These are phyloP conservation scores for Peromyscus aztecus DNA, from an alignment of 2,797 vertebrate species.

Conservation along the genomic window DNA sequence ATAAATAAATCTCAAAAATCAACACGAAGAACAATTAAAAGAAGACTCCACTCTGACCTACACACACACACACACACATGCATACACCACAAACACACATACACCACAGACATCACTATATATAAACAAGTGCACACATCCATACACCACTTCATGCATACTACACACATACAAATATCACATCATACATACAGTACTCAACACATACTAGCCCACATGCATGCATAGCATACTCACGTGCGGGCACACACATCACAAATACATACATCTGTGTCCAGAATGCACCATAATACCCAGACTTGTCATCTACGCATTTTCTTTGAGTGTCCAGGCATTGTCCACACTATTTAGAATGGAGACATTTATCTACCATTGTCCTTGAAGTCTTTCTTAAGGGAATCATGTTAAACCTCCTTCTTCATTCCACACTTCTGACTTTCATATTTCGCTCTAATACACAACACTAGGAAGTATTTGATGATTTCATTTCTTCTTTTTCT, in stretches of 20 bases:
- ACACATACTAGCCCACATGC: background rate
- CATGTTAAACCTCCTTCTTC: background rate
- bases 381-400: background rate
- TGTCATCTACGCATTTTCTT: background rate
- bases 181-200: background rate
- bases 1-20: background rate
- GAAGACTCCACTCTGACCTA: background rate
- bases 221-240: background rate
- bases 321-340: background rate
- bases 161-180: background rate
- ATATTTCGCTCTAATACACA: conserved; percentile 81
- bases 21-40: background rate
- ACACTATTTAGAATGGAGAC: background rate
- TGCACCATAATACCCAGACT: background rate
- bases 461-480: conserved; percentile 69
- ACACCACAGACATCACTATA: too few species aligned
- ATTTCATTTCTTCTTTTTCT: conserved; percentile 61
- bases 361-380: background rate
- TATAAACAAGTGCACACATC: too few species aligned
- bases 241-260: background rate
- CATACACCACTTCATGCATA: background rate
- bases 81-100: background rate
- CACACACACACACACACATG: background rate
- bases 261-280: background rate
- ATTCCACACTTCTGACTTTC: conserved; percentile 68